Base-by-base conservation (phyloP, 2,888 invertebrate species). In the Nymphalis polychloros region DNA sequence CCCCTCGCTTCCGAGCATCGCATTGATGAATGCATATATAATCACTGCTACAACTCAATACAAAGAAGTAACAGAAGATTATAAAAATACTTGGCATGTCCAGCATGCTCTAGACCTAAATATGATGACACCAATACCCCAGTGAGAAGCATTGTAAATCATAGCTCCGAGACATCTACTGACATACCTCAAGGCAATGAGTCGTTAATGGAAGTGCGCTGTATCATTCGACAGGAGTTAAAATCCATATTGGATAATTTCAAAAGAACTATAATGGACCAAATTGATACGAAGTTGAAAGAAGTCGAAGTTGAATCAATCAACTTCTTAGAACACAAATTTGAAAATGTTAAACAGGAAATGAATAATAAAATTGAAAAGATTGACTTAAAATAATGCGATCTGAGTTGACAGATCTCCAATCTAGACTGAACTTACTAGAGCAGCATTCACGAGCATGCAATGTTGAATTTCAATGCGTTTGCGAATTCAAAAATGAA, bases 401-500 rank as follows among this genome's bases (percentile, higher is more conserved):
- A 1, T 6, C 50, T 16, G 19, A 6, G 17, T n/a, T 75, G 2
- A 23, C 23, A 8, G 70, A 73, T 16, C 20, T 73, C 1, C 53
- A 20, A 8, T 10, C 46, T 0, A 23, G 66, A 68, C 0, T 23
- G 63, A 8, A 70, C 65, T 59, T 31, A 59, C 31, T 53, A 59
- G 68, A 68, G 16, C 63, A 68, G 19, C 60, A 57, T 2, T 63
- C 68, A 2, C n/a, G 60, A 20, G 63, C 63, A 17, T 49, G 41
- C 47, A 73, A 72, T 41, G 1, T 72, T 5, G 72, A 71, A 64
- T 19, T 72, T 1, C 72, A 74, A 41, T 68, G 69, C 35, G 57
- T 72, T 7, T 71, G 70, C 7, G 71, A 74, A 59, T 41, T 62
- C 17, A 64, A 71, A 35, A 49, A 46, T 8, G 72, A 74, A 50